Evolutionary conservation across 2,888 invertebrate genomes (phyloP), one percentile per base, ranked within the genome.

Genomic region (Auanema sp.): DNA sequence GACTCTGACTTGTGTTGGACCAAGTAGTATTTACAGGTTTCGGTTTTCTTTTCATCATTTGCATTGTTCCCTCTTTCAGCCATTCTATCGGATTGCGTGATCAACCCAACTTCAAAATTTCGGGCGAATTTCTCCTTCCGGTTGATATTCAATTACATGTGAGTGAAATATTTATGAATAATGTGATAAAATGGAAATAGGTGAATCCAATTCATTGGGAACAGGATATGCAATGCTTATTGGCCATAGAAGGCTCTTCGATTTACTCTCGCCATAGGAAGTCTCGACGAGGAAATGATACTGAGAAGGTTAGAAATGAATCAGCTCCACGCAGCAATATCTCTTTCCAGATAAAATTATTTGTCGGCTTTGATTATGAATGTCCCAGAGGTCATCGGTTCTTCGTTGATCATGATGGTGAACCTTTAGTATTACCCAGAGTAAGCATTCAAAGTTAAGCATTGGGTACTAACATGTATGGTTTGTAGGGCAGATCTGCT

Each of bases 341-440:
- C 25, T 51, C 24, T 1, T 42, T 55, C 21, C n/a, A 68, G 58
- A 72, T 73, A 33, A 76, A 76, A 65, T 54, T 76, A 11, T 94
- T 94, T 85, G 89, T 97, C 62, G 97, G 97, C 0, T 90, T 92
- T 79, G 97, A 98, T 84, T 97, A 96, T 85, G 97, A 98, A 85
- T 98, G 97, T 85, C 91, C 92, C 0, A 86, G 92, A n/a, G 97
- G 97, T n/a, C 96, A 98, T 85, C 88, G 93, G 60, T 93, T 93
- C 84, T 93, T 95, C 90, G 91, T 41, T 89, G 66, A 64, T 58
- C 51, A 62, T 21, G 14, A 24, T 1, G 70, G 68, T 41, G 72
- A 72, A 11, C 73, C 73, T 0, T 16, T 71, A 0, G 54, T 71
- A 11, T 61, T 61, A 18, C 52, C 68, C 23, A 69, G 64, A 49